These are phyloP conservation scores for Eilema depressum DNA, from an alignment of 2,888 invertebrate species.

Conservation along the genomic window DNA sequence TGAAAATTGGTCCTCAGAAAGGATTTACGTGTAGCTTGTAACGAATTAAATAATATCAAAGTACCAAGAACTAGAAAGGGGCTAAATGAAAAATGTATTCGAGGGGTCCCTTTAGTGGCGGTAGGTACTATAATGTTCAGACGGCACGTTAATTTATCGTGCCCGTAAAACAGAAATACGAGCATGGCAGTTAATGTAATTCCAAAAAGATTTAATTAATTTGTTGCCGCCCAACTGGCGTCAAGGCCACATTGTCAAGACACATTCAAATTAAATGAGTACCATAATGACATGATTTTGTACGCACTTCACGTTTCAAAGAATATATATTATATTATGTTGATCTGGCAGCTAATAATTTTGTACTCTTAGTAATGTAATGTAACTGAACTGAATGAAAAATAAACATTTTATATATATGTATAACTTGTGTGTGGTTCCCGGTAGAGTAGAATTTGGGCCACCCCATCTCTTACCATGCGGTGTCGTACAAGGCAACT, in stretches of 20 bases:
- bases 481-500: too few relatives aligned
- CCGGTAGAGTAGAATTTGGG: too few relatives aligned
- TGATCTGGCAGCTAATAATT: too few relatives aligned
- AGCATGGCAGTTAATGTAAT: constrained; percentile 3
- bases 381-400: too few relatives aligned
- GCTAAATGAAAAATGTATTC: not conserved
- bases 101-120: not conserved
- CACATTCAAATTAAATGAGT: not conserved
- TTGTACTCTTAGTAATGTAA: too few relatives aligned
- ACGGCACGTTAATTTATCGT: not conserved
- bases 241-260: not conserved
- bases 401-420: too few relatives aligned
- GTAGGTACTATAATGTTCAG: not conserved
- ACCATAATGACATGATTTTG: not conserved
- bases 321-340: too few relatives aligned
- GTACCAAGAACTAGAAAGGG: not conserved
- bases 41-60: not conserved
- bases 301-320: not conserved
- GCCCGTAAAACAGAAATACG: constrained; percentile 6
- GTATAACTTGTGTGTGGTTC: too few relatives aligned
- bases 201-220: constrained; percentile 1
- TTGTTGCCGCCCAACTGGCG: not conserved
- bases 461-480: too few relatives aligned
- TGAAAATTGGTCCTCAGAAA: too few relatives aligned
- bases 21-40: too few relatives aligned